Evolutionary conservation across 2,888 invertebrate species (phyloP).

Genomic region (Coenonympha arcania): DNA sequence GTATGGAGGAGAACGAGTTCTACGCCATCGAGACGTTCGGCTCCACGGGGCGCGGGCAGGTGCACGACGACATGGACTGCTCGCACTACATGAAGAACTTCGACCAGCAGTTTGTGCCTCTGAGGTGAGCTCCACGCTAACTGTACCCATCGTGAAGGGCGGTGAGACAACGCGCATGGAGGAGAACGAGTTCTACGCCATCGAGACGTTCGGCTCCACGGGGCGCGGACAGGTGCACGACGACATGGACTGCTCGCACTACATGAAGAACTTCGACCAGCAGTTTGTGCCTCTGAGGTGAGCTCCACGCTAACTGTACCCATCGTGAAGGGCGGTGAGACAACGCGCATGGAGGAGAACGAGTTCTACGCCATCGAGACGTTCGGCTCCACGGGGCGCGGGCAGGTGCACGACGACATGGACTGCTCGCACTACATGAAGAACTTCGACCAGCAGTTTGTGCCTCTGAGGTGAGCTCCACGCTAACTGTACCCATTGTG

Average conservation of each 20-base stretch:
- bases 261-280: constrained; percentile 99
- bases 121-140: constrained; percentile 75
- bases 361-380: constrained; percentile 99
- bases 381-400: constrained; percentile 97
- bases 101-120: constrained; percentile 91
- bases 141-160: constrained; percentile 89
- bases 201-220: constrained; percentile 99
- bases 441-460: constrained; percentile 93
- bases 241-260: constrained; percentile 99
- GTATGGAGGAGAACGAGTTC: constrained; percentile 99
- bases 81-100: constrained; percentile 99
- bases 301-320: constrained; percentile 17
- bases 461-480: constrained; percentile 86
- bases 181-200: constrained; percentile 99
- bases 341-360: constrained; percentile 98
- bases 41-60: constrained; percentile 93
- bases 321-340: too few relatives aligned
- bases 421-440: constrained; percentile 99
- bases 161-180: constrained; percentile 99
- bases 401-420: constrained; percentile 98
- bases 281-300: constrained; percentile 91
- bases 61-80: constrained; percentile 99
- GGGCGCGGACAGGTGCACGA: constrained; percentile 96
- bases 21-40: constrained; percentile 99
- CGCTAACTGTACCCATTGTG: too few relatives aligned